Evolutionary conservation across 2,797 vertebrate genomes (phyloP).

Genomic region (Bovichtus diacanthus): DNA sequence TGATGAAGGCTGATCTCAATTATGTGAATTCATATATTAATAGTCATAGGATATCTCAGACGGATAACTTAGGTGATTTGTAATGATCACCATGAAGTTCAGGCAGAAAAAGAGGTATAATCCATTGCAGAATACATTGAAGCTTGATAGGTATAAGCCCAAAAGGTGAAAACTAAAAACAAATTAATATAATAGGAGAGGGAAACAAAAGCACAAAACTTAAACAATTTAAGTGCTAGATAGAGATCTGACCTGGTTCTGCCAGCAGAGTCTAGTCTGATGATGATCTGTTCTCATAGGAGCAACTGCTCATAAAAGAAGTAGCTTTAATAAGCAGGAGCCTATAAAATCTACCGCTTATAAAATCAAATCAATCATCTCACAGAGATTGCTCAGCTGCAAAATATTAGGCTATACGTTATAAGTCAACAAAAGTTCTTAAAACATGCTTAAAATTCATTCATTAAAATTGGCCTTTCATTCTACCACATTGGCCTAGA

Average conservation of each 20-base stretch:
- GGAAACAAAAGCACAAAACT: not conserved
- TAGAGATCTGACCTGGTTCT: conserved; percentile 34
- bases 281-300: conserved; percentile 8
- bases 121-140: not conserved
- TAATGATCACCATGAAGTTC: not conserved
- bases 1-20: not conserved
- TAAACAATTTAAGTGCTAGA: not conserved
- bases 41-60: not conserved
- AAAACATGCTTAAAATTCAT: conserved; percentile 3
- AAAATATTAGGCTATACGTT: conserved; percentile 1
- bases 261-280: conserved; percentile 14
- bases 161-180: not conserved
- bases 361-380: conserved; percentile 8
- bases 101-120: not conserved
- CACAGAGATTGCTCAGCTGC: conserved; percentile 14
- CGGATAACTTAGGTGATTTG: not conserved
- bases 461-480: not conserved
- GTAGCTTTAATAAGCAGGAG: conserved; percentile 33
- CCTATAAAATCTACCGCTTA: conserved; percentile 19
- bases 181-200: not conserved
- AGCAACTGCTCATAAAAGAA: conserved; percentile 23
- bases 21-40: not conserved
- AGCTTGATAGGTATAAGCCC: not conserved
- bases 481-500: not conserved
- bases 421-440: conserved; percentile 25